A percentile compares a stretch with the other conserved stretches of the same genome.
Conservation (phyloP, 2,797 vertebrate species). For the Cynopterus sphinx region DNA sequence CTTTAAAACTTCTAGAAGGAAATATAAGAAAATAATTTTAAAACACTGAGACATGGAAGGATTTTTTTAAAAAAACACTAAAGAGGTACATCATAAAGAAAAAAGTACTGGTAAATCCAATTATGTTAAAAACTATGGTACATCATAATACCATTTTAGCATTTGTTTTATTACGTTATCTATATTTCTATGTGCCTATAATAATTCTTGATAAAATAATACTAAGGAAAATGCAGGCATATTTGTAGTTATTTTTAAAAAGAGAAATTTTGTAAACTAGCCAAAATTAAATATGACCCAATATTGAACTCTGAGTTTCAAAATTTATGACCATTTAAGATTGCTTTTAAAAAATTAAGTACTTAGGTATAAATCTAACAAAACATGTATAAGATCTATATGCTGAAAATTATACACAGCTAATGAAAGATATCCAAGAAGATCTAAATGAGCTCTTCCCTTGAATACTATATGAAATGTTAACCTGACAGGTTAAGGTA, state of each 20-base stretch:
- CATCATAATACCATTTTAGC: background rate
- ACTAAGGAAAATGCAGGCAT: background rate
- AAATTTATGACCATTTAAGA: background rate
- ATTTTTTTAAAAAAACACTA: background rate
- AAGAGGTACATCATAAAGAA: background rate
- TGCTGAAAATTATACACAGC: background rate
- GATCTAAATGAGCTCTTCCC: background rate
- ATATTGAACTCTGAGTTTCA: background rate
- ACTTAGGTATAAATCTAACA: slow-evolving; percentile 35
- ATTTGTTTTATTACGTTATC: background rate
- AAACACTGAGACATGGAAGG: background rate
- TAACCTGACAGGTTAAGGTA: background rate
- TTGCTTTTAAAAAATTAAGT: background rate
- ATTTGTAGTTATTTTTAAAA: background rate
- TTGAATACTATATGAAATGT: background rate
- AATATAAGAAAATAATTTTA: background rate
- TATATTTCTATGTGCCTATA: background rate
- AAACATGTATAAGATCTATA: background rate
- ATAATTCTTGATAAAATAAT: background rate
- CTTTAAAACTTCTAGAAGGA: slow-evolving; percentile 22
- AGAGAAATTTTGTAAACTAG: background rate
- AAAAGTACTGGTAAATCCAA: background rate
- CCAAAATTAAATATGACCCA: background rate
- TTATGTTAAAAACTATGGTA: slow-evolving; percentile 24
- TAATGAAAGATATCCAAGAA: background rate